Evolutionary conservation across 30 jellyfish, hydroid and myxozoan genomes (phyloP).

Genomic region (Cassiopea andromeda): DNA sequence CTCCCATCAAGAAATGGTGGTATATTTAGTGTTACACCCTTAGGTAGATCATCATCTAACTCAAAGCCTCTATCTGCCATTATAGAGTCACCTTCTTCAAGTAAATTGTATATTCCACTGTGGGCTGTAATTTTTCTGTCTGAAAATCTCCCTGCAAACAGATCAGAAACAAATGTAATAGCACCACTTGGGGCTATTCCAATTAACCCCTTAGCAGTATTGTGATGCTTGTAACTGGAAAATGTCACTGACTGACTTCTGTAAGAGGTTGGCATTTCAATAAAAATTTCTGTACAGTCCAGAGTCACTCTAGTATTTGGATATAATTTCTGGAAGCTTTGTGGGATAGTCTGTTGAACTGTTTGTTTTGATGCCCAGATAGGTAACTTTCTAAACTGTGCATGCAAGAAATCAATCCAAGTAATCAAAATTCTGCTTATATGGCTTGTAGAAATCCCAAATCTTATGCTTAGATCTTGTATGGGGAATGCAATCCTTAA

Average conservation of each 20-base stretch:
- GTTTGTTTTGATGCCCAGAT: background rate
- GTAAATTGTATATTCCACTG: conserved; percentile 20
- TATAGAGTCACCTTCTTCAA: conserved; percentile 46
- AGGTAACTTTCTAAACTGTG: background rate
- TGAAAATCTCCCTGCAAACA: conserved; percentile 36
- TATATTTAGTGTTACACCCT: conserved; percentile 34
- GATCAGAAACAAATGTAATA: conserved; percentile 66
- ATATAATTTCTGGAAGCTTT: conserved; percentile 13
- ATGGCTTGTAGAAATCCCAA: conserved; percentile 14
- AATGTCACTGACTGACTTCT: conserved; percentile 33
- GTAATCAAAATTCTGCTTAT: conserved; percentile 14
- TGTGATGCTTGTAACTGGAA: conserved; percentile 31
- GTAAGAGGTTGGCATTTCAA: conserved; percentile 53
- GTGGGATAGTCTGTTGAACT: background rate
- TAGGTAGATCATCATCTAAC: conserved; percentile 45
- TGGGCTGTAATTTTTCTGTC: conserved; percentile 23
- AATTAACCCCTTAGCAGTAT: conserved; percentile 56
- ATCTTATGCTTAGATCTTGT: conserved; percentile 36
- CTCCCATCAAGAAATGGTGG: conserved; percentile 49
- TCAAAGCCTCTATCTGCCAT: conserved; percentile 67
- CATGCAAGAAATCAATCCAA: conserved; percentile 13
- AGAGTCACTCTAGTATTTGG: conserved; percentile 37
- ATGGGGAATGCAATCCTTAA: conserved; percentile 35
- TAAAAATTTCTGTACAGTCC: conserved; percentile 47
- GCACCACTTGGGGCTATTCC: conserved; percentile 20